Conservation (phyloP, 37 sponge, comb jelly and placozoan genomes). For the Ephydatia muelleri region DNA sequence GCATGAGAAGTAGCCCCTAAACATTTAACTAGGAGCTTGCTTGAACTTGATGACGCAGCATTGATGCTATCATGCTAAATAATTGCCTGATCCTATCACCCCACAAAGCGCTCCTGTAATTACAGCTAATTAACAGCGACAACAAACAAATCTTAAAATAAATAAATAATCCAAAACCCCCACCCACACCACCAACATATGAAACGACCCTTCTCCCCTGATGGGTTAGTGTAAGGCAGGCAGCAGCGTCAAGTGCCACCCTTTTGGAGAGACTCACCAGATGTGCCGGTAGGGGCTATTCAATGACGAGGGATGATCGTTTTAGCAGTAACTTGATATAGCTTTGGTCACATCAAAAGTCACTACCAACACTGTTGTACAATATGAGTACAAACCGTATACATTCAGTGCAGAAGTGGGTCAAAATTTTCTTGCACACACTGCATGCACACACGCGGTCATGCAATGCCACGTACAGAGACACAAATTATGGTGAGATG, state of each 20-base stretch:
- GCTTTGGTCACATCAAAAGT: not conserved
- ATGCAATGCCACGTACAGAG: conserved; percentile 2
- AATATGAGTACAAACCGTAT: conserved; percentile 11
- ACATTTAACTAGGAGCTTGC: no score
- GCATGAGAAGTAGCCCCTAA: not conserved
- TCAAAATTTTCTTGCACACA: not conserved
- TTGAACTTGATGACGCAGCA: no score
- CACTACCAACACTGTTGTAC: conserved; percentile 16
- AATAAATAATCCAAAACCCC: not conserved
- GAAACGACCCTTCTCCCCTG: not conserved
- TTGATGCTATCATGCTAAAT: no score
- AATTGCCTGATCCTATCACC: no score
- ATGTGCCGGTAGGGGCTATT: not conserved
- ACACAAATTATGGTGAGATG: not conserved
- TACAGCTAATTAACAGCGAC: no score
- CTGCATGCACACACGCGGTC: not conserved
- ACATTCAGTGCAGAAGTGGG: not conserved
- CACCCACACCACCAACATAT: not conserved
- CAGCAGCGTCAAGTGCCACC: not conserved
- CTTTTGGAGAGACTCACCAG: not conserved
- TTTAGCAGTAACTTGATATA: conserved; percentile 1
- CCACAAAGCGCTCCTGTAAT: no score
- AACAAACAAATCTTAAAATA: not conserved
- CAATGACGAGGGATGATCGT: not conserved
- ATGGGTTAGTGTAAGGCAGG: not conserved